Evolutionary conservation across 2,113 vertebrate species (phyloP), one percentile per base, ranked within the genome.

Genomic region (Limnothrissa miodon): DNA sequence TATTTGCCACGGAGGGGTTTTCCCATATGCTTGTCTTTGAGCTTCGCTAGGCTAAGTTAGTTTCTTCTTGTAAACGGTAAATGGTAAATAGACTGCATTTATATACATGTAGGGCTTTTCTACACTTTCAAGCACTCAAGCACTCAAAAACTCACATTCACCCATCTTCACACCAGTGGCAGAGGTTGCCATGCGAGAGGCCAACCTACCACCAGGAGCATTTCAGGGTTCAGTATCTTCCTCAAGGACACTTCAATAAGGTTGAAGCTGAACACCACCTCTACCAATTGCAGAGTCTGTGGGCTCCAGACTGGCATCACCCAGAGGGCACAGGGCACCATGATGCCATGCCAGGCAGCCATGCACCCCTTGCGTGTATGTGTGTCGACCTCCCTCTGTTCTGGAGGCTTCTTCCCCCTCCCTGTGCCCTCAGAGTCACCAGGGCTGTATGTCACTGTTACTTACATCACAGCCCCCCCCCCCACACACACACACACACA

Each of bases 361-460:
- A 56, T 21, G 17, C 53, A 56, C 21, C 53, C 53, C 23, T n/a
- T n/a, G n/a, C n/a, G n/a, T n/a, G n/a, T 21, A 4, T 56, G 66
- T 6, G 6, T 5, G 51, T 17, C 13, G 1, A 36, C 29, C 33
- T 0, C 9, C 0, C 66, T 15, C 66, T 10, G 33, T 21, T 33
- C 66, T 17, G 29, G 36, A 15, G 29, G 66, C 66, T 15, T 74
- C 66, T 74, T 13, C 66, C 23, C 45, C 81, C 7, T 10, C 13
- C 44, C n/a, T 44, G 25, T 33, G 5, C 70, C 51, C 46, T 53
- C 74, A 39, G 59, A 70, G 66, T 36, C 66, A 74, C 29, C 66
- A 74, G 66, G 29, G 66, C 82, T 79, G 33, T 44, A 46, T 78
- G 82, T 83, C 82, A 83, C 29, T 25, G 13, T 25, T n/a, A 45